Evolutionary conservation across 2,797 vertebrate genomes (phyloP).

Genomic region (Helarctos malayanus): DNA sequence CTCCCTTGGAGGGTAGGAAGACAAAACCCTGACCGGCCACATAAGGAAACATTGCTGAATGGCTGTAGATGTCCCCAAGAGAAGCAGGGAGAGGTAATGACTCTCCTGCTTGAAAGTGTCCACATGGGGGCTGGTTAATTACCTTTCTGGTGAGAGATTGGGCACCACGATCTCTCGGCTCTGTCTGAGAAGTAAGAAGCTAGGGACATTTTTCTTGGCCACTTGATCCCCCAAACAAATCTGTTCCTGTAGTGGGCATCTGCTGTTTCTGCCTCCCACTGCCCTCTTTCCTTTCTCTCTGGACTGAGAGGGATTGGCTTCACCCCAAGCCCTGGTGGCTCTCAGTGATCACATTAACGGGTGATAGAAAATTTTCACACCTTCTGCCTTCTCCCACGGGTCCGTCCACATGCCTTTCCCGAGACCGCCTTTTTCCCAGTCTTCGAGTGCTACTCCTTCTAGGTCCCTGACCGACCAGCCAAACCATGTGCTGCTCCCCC

Average conservation of each 20-base stretch:
- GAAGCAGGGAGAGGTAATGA: background rate
- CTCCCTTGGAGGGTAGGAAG: background rate
- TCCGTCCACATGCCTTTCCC: background rate
- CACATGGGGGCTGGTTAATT: background rate
- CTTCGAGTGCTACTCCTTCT: background rate
- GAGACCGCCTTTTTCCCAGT: background rate
- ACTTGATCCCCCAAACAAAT: background rate
- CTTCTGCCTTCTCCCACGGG: background rate
- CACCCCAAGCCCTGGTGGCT: background rate
- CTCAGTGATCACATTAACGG: background rate
- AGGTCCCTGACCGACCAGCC: background rate
- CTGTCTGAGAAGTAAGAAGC: background rate
- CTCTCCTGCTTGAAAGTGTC: background rate
- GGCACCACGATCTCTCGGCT: background rate
- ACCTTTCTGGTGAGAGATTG: background rate
- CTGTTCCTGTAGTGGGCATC: background rate
- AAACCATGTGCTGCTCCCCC: background rate
- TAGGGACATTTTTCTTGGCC: slow-evolving; percentile 34
- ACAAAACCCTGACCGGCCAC: background rate
- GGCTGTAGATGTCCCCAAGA: background rate
- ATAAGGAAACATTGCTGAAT: background rate
- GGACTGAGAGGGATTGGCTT: background rate
- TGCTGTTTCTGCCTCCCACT: background rate
- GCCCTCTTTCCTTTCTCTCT: background rate
- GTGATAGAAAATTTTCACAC: background rate